Evolutionary conservation across 1,140 invertebrate genomes (phyloP), one percentile per base, ranked within the genome.

Genomic region (Mizuhopecten yessoensis): DNA sequence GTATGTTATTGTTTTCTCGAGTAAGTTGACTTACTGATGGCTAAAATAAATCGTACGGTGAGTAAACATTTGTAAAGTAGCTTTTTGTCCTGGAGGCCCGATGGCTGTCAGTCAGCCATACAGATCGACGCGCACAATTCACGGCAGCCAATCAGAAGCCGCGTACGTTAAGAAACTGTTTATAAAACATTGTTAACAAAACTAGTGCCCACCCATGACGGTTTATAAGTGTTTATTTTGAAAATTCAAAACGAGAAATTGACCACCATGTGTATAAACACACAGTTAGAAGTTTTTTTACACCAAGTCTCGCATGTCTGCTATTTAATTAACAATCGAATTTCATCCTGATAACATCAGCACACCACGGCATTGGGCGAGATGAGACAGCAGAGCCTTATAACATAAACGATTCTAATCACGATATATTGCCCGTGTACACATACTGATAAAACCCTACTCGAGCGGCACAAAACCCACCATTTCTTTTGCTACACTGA

Each of bases 211-310:
- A 95, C 94, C 94, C 92, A 95, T 89, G 94, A 86, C 92, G 75
- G 87, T 86, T 90, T 34, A 88, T 34, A 86, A 36, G 34, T 93
- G 93, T 94, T 95, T 95, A 94, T 94, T 95, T 95, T 93, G 93
- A 95, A 94, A 94, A 93, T 95, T 93, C 91, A 91, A 93, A 92
- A 94, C 89, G 91, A 94, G 93, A 94, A 94, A 94, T 93, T 95
- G 95, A 94, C 95, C 95, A 95, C 95, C 95, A 94, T 90, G 90
- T 92, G 90, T 93, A 94, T 94, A 95, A 95, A 95, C 95, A 95
- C 45, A 42, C 90, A 93, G 93, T 94, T 94, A 89, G 89, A 88
- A 86, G 87, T 90, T 90, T 93, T n/a, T 91, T 93, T 90, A 88
- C 87, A 39, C 87, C 17, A 36, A 39, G 87, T 42, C 39, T 34